phyloP scores from a whole-genome alignment of 2,113 vertebrate genomes.

The Phoenicopterus ruber region DNA sequence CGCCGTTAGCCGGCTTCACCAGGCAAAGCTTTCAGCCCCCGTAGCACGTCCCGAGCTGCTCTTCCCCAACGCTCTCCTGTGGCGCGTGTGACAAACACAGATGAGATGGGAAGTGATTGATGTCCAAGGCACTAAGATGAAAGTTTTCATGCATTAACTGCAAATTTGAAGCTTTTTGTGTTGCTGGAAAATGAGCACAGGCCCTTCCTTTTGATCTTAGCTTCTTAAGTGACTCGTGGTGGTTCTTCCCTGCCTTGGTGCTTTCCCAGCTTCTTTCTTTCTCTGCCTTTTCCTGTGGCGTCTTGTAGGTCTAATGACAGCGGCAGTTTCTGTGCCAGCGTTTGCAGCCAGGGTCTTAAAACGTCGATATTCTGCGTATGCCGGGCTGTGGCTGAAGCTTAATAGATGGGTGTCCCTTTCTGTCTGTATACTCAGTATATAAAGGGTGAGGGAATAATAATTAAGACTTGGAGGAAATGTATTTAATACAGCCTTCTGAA shows the following conservation, averaged over 20 bases:
- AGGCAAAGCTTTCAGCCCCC: not conserved
- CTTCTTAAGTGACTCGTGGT: not conserved
- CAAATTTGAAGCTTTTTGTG: not conserved
- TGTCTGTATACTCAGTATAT: not conserved
- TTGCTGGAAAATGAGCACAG: not conserved
- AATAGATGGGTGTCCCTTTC: not conserved
- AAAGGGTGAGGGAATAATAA: not conserved
- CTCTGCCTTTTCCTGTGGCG: not conserved
- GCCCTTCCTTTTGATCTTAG: slow-evolving; percentile 18
- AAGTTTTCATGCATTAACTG: not conserved
- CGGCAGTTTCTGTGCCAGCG: not conserved
- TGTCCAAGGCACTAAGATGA: not conserved
- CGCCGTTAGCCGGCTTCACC: not conserved
- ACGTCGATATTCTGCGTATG: not conserved
- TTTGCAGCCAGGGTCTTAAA: not conserved
- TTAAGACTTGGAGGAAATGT: not conserved
- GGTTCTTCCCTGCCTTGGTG: rapidly evolving
- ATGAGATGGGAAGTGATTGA: not conserved
- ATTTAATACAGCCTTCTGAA: not conserved
- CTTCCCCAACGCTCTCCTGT: not conserved
- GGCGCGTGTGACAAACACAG: not conserved
- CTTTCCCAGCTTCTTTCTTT: not conserved
- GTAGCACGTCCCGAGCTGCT: not conserved
- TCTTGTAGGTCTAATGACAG: not conserved
- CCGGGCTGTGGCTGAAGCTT: not conserved